phyloP scores from a whole-genome alignment of 2,888 invertebrate species.

The Hypselothyrea guttata region DNA sequence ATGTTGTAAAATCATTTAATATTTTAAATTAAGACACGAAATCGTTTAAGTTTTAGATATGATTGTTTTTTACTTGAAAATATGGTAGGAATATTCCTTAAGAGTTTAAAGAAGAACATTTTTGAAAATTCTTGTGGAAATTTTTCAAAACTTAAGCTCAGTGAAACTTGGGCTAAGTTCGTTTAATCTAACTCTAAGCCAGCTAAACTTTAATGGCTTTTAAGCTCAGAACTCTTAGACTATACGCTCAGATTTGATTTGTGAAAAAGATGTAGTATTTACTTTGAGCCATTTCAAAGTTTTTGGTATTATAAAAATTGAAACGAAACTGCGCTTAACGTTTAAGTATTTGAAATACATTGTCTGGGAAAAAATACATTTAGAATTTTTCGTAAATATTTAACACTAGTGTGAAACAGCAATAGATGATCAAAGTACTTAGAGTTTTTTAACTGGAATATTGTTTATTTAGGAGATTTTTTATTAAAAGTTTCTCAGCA shows the following conservation, averaged over 20 bases:
- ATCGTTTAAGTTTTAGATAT: constrained; percentile 65
- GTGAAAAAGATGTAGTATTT: constrained; percentile 36
- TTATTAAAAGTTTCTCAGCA: constrained; percentile 11
- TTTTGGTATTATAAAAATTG: background rate
- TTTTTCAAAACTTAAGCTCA: background rate
- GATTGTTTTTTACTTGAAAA: constrained; percentile 62
- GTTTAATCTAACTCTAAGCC: too few species aligned
- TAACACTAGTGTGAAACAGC: constrained; percentile 20
- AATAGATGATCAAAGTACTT: constrained; percentile 38
- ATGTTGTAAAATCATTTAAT: constrained; percentile 57
- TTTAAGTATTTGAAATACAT: constrained; percentile 13
- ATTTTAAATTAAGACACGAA: constrained; percentile 71
- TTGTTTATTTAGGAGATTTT: constrained; percentile 25
- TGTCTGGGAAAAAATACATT: constrained; percentile 12
- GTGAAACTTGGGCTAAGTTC: background rate
- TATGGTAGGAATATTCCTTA: constrained; percentile 53
- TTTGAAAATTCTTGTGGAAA: background rate
- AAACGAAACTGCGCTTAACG: background rate
- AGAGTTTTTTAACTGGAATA: constrained; percentile 14
- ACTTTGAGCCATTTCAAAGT: constrained; percentile 43
- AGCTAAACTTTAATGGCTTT: too few species aligned
- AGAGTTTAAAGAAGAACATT: constrained; percentile 1
- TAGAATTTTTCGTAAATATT: background rate
- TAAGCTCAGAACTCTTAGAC: constrained; percentile 26
- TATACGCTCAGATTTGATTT: background rate